Evolutionary conservation across 2,113 vertebrate genomes (phyloP).

Genomic region (Clarias batrachus): DNA sequence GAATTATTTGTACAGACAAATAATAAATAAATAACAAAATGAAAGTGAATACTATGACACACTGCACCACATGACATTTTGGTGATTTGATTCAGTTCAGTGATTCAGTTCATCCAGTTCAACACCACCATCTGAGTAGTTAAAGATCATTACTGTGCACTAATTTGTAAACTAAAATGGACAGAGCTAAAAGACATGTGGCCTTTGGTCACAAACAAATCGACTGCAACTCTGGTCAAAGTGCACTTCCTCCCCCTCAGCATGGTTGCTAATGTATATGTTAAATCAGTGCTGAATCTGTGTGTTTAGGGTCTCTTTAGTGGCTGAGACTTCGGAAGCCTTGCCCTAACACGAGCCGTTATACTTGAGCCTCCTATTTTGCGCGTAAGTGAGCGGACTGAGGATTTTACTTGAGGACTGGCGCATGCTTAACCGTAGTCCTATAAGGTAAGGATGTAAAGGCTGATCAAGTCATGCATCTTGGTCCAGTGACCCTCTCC

Average conservation of each 20-base stretch:
- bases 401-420: not conserved
- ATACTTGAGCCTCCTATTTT: not conserved
- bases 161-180: not conserved
- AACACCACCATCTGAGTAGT: not conserved
- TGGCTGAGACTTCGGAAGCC: not conserved
- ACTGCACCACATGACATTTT: not conserved
- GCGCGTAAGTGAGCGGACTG: not conserved
- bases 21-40: not conserved
- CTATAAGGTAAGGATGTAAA: not conserved
- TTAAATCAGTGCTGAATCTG: not conserved
- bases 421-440: not conserved
- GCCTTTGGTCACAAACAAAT: slow-evolving; percentile 61
- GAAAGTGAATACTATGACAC: not conserved
- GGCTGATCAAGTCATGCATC: not conserved
- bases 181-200: slow-evolving; percentile 27
- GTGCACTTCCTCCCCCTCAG: slow-evolving; percentile 53
- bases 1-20: not conserved
- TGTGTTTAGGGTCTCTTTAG: not conserved
- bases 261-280: not conserved
- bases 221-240: slow-evolving; percentile 56
- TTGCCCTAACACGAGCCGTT: not conserved
- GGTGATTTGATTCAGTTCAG: not conserved
- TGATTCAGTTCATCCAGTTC: not conserved
- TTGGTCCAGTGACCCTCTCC: not conserved
- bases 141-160: not conserved